Conservation (phyloP, 1,140 invertebrate genomes). For the Pseudachorutes palmiensis region DNA sequence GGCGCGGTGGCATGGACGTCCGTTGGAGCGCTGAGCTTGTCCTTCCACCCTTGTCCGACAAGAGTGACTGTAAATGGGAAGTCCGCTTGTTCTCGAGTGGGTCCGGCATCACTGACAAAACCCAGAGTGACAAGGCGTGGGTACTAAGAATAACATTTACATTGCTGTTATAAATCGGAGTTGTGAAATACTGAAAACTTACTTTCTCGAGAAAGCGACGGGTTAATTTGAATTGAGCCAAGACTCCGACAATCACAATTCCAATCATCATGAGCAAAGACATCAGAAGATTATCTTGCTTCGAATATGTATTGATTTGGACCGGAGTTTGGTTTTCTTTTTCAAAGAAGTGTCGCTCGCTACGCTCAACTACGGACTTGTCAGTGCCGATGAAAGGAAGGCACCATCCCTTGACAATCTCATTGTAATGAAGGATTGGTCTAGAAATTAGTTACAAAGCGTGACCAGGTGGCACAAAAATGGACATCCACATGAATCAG, state of each 20-base stretch:
- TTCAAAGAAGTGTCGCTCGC: constrained; percentile 64
- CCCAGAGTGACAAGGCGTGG: constrained; percentile 67
- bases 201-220: constrained; percentile 58
- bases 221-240: constrained; percentile 58
- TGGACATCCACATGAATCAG: not conserved
- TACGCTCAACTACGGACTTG: constrained; percentile 63
- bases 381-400: constrained; percentile 61
- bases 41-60: constrained; percentile 66
- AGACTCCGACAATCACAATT: constrained; percentile 53
- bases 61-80: constrained; percentile 59
- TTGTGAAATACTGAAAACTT: constrained; percentile 28
- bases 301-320: constrained; percentile 58
- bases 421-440: constrained; percentile 13
- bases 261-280: constrained; percentile 49
- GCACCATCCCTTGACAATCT: constrained; percentile 17
- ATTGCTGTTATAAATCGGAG: too few species aligned
- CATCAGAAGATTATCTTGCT: constrained; percentile 43
- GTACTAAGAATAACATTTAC: too few species aligned
- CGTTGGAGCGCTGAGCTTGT: constrained; percentile 51
- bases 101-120: constrained; percentile 56
- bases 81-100: constrained; percentile 55
- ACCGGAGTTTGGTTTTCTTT: constrained; percentile 60
- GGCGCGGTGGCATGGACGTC: constrained; percentile 55
- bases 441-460: not conserved
- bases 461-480: not conserved